Conservation (phyloP, 2,113 vertebrate species). For the Sinocyclocheilus anophthalmus region DNA sequence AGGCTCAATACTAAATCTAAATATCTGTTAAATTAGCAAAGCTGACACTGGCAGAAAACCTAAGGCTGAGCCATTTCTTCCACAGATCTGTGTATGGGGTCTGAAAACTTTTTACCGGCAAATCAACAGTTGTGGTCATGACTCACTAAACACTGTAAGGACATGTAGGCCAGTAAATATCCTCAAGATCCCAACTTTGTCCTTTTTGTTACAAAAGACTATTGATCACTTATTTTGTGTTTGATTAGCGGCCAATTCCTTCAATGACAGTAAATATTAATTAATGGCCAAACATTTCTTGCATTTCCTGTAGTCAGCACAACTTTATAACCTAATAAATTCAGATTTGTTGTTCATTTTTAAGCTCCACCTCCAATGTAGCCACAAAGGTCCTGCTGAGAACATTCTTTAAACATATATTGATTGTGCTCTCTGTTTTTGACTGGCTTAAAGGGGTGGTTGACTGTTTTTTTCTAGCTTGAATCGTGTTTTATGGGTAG, state of each 20-base stretch:
- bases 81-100: not conserved
- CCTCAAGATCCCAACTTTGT: not conserved
- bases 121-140: constrained; percentile 33
- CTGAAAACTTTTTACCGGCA: not conserved
- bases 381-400: constrained; percentile 5
- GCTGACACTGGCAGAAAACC: not conserved
- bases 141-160: constrained; percentile 53
- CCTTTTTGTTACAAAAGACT: not conserved
- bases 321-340: constrained; percentile 24
- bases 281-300: not conserved
- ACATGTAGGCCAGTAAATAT: not conserved
- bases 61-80: constrained; percentile 2
- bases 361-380: constrained; percentile 4
- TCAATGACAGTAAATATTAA: not conserved
- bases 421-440: constrained; percentile 24
- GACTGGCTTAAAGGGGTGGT: not conserved
- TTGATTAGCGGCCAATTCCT: not conserved
- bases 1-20: not conserved
- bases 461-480: no score
- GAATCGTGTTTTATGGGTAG: no score
- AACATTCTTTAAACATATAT: constrained; percentile 30
- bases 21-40: not conserved
- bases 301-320: not conserved
- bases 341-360: not conserved
- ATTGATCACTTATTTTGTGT: not conserved